These are phyloP conservation scores for Salpingus planirostris DNA, from an alignment of 2,888 invertebrate genomes.

Conservation along the genomic window DNA sequence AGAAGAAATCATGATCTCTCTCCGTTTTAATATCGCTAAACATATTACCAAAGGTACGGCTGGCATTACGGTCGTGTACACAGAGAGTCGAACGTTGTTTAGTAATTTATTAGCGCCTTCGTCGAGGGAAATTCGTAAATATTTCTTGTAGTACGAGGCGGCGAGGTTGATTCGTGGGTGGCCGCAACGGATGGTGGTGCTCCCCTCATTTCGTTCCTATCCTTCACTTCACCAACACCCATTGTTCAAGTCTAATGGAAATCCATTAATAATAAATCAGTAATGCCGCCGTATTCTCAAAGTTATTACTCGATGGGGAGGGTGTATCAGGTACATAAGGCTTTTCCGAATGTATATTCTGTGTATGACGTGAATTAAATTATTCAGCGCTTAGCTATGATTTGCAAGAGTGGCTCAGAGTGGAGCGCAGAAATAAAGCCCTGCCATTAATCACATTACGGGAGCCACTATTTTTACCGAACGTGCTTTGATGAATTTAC, in stretches of 20 bases:
- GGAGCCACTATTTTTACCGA: no score
- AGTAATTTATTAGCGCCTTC: slow-evolving; percentile 17
- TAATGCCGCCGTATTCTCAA: slow-evolving; percentile 26
- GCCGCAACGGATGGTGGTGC: slow-evolving; percentile 20
- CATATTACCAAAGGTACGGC: no score
- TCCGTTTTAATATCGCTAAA: no score
- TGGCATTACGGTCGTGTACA: no score
- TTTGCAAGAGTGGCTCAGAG: no score
- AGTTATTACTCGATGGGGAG: slow-evolving; percentile 26
- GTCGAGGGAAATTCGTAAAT: slow-evolving; percentile 18
- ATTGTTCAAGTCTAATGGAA: slow-evolving; percentile 37
- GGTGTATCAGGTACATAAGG: slow-evolving; percentile 17
- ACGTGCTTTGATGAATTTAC: no score
- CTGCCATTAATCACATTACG: no score
- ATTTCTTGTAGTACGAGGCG: slow-evolving; percentile 16
- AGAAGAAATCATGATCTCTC: no score
- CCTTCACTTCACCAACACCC: slow-evolving; percentile 26
- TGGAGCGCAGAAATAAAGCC: no score
- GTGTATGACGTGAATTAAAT: slow-evolving; percentile 14
- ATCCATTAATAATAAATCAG: slow-evolving; percentile 39
- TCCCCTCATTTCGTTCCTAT: slow-evolving; percentile 20
- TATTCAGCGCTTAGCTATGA: slow-evolving; percentile 13
- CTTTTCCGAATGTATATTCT: slow-evolving; percentile 14
- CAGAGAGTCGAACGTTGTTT: no score
- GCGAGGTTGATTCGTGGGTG: slow-evolving; percentile 20